Evolutionary conservation across 2,797 vertebrate species (phyloP).

Genomic region (Tenualosa ilisha): DNA sequence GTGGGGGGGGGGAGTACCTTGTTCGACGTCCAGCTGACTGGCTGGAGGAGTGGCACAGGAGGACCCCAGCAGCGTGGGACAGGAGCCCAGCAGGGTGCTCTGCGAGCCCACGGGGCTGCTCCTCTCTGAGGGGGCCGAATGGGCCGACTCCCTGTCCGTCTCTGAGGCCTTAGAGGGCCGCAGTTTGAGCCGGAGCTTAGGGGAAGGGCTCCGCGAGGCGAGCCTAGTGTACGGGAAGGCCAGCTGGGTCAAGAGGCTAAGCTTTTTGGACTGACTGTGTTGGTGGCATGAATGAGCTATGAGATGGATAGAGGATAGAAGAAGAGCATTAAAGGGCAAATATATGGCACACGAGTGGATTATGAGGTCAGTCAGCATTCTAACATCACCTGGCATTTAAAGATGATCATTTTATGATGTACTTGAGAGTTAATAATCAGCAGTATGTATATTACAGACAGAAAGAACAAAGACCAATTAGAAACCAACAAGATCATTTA

Average conservation of each 20-base stretch:
- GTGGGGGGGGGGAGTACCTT: slow-evolving; percentile 66
- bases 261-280: slow-evolving; percentile 73
- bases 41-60: slow-evolving; percentile 58
- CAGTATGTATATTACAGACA: neutral
- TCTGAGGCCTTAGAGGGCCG: slow-evolving; percentile 73
- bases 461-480: neutral
- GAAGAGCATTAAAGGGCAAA: slow-evolving; percentile 32
- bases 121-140: slow-evolving; percentile 70
- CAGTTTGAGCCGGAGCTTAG: slow-evolving; percentile 57
- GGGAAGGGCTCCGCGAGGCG: slow-evolving; percentile 58
- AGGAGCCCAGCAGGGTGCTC: slow-evolving; percentile 32
- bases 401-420: neutral
- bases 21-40: slow-evolving; percentile 66
- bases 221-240: slow-evolving; percentile 78
- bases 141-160: slow-evolving; percentile 66
- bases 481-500: neutral
- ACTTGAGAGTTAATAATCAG: neutral
- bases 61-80: slow-evolving; percentile 42
- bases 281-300: slow-evolving; percentile 75
- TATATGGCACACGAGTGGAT: neutral
- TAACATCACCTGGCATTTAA: neutral
- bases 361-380: neutral
- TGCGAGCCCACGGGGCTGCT: slow-evolving; percentile 46
- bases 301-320: slow-evolving; percentile 68
- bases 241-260: slow-evolving; percentile 86